Conservation (phyloP, 1,140 invertebrate species). For the Megalopta genalis region DNA sequence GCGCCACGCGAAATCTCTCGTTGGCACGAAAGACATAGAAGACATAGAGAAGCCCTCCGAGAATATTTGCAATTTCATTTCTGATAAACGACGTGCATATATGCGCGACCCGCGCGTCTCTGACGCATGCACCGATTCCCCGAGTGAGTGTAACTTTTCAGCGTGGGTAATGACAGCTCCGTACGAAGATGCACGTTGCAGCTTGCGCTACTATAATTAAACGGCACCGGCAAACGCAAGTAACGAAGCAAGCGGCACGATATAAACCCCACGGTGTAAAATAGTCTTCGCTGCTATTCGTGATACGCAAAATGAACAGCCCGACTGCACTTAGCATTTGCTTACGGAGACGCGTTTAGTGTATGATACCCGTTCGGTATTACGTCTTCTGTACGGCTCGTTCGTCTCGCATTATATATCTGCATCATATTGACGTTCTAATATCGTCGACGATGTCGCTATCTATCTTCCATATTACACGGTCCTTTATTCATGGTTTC, state of each 20-base stretch:
- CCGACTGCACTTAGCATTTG: background rate
- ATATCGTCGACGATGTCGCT: background rate
- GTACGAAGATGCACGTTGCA: background rate
- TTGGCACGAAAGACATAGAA: too few relatives aligned
- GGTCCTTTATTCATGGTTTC: too few relatives aligned
- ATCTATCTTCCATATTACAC: too few relatives aligned
- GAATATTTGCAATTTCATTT: background rate
- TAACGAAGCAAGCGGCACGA: constrained; percentile 9
- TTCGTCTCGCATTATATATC: background rate
- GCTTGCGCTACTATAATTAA: constrained; percentile 13
- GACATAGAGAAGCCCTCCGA: too few relatives aligned
- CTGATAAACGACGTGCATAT: background rate
- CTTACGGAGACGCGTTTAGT: background rate
- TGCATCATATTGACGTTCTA: background rate
- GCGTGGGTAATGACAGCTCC: constrained; percentile 3
- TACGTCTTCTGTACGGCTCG: background rate
- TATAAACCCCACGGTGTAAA: constrained; percentile 22
- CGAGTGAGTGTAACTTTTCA: constrained; percentile 18
- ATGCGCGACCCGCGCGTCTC: background rate
- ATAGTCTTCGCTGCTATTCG: constrained; percentile 5
- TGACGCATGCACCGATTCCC: background rate
- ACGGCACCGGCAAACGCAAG: constrained; percentile 17
- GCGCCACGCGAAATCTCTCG: too few relatives aligned
- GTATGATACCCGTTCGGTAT: background rate
- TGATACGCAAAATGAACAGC: constrained; percentile 24